A percentile compares a stretch with the other conserved stretches of the same genome.
phyloP scores from a whole-genome alignment of 2,113 vertebrate species.

The Gymnobelideus leadbeateri region DNA sequence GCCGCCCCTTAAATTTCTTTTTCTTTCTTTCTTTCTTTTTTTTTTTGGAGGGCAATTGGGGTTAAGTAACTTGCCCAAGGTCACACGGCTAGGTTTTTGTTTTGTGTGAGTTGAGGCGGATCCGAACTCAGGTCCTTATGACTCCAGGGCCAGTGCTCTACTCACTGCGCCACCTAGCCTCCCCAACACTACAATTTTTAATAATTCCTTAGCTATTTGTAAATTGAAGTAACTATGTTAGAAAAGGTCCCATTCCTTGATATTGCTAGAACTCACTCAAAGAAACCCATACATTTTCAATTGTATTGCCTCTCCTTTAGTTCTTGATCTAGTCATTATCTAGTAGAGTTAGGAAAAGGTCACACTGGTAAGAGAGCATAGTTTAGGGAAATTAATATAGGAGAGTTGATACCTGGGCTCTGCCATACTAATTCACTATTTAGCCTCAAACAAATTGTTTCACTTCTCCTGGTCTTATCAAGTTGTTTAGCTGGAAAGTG shows the following conservation, averaged over 20 bases:
- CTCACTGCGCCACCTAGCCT: no score
- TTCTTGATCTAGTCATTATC: background rate
- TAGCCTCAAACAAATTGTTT: background rate
- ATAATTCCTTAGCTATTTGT: background rate
- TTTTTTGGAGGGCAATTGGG: no score
- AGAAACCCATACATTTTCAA: background rate
- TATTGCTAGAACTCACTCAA: background rate
- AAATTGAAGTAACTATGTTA: background rate
- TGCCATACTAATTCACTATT: background rate
- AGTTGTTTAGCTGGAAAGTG: background rate
- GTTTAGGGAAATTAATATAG: background rate
- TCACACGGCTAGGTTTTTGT: no score
- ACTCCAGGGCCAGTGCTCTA: no score
- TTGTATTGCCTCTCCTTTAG: background rate
- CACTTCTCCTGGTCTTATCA: background rate
- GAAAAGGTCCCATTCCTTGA: background rate
- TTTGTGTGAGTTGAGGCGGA: no score
- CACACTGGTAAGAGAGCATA: background rate
- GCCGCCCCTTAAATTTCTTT: no score
- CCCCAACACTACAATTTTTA: background rate
- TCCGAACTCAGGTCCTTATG: no score
- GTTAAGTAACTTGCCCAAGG: no score
- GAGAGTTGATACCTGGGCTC: background rate
- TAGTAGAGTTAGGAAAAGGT: background rate
- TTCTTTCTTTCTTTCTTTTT: no score